Percentiles rank a stretch among this genome's conserved stretches.
These are phyloP conservation scores for Pterocles burchelli DNA, from an alignment of 2,113 vertebrate genomes.

Conservation along the genomic window DNA sequence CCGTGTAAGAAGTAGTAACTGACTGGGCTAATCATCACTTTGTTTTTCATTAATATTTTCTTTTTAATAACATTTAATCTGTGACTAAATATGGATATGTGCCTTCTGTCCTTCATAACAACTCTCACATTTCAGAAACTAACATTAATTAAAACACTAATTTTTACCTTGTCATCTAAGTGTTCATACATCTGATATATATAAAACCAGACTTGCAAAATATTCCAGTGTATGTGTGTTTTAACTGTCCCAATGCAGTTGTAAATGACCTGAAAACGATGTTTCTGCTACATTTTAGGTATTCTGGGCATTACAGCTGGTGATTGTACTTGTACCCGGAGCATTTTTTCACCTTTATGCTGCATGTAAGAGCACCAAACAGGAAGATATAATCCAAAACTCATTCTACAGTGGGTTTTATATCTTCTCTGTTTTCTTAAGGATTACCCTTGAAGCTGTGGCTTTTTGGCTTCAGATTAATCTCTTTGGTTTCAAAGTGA, in stretches of 20 bases:
- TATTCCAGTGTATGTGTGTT: neutral
- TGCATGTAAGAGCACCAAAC: slow-evolving; percentile 84
- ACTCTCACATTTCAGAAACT: neutral
- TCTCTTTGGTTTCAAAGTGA: slow-evolving; percentile 88
- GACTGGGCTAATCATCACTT: neutral
- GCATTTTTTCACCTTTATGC: slow-evolving; percentile 87
- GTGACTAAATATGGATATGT: neutral
- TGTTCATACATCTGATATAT: neutral
- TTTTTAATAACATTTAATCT: neutral
- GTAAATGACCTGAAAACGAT: slow-evolving; percentile 3
- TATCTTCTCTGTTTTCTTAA: slow-evolving; percentile 85
- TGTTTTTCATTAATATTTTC: neutral
- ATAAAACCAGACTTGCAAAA: neutral
- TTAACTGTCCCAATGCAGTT: neutral
- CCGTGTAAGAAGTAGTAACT: neutral
- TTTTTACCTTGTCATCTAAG: neutral
- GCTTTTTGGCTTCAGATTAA: slow-evolving; percentile 90
- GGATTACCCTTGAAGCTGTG: slow-evolving; percentile 84
- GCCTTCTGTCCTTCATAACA: neutral
- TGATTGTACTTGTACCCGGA: slow-evolving; percentile 84
- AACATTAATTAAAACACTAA: neutral
- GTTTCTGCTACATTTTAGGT: slow-evolving; percentile 76
- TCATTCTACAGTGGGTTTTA: slow-evolving; percentile 82
- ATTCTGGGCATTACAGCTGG: slow-evolving; percentile 86
- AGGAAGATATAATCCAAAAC: slow-evolving; percentile 86